Base-by-base conservation (phyloP, 2,797 vertebrate genomes). In the Alca torda region DNA sequence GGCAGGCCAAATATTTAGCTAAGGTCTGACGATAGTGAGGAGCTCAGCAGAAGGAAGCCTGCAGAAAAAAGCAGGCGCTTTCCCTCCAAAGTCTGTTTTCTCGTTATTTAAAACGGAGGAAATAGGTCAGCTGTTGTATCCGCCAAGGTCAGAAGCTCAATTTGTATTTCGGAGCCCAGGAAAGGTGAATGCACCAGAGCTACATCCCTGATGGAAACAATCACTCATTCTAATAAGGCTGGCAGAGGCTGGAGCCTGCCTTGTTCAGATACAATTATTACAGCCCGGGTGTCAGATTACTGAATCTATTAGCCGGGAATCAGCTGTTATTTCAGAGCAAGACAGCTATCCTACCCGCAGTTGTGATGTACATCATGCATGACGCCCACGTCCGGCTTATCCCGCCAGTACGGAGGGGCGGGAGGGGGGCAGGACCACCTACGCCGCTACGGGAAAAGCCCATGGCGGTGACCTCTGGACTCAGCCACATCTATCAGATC, bases 201-300 rank as follows among this genome's bases (percentile, higher is more conserved):
- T 95, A 82, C 94, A 92, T 93, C 84, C 78, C 95, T 96, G 93
- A 97, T 96, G 92, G 96, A 97, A 96, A 94, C 96, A 96, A 96
- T 97, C 96, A 95, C 90, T 96, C 94, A 96, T 95, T 96, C 96
- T 97, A 96, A 96, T 95, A 97, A 97, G 95, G 92, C 94, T 96
- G 95, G 96, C 95, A 93, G 95, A 83, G 96, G 93, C 94, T 96
- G 96, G 96, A 94, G 95, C 92, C 96, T 97, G 96, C 94, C 96
- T 97, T 97, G 94, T 96, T 96, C 96, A 96, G 94, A 97, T 95
- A 97, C 96, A 97, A 95, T 97, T 97, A 97, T 97, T 96, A 91
- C 94, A 94, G 96, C 91, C 72, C 13, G 76, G n/a, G 79, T 97
- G 96, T 96, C 96, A 96, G 96, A 96, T 96, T 96, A 93, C 96